These are phyloP conservation scores for Apostichopus leukothele DNA, from an alignment of 53 echinoderm and acorn worm genomes.

Conservation along the genomic window DNA sequence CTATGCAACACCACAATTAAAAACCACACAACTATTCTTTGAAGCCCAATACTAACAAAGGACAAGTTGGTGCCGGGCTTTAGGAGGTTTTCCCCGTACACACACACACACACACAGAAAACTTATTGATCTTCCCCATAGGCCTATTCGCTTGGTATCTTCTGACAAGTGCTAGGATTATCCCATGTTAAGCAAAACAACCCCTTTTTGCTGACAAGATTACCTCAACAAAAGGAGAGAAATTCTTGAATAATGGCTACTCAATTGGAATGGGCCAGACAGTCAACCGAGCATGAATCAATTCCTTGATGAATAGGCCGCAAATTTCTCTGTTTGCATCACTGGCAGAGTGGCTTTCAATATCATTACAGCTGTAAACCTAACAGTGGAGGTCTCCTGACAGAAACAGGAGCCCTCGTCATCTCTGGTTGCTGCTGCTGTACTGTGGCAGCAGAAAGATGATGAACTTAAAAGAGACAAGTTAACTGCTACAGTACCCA, in stretches of 20 bases:
- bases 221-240: background rate
- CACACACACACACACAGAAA: background rate
- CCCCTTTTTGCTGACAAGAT: background rate
- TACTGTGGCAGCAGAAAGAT: too few species aligned
- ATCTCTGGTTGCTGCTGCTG: too few species aligned
- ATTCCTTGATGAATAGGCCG: background rate
- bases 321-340: background rate
- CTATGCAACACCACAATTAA: background rate
- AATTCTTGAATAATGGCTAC: background rate
- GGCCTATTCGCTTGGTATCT: background rate
- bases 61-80: background rate
- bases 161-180: background rate
- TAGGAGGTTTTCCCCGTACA: background rate
- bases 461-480: too few species aligned
- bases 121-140: background rate
- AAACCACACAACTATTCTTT: background rate
- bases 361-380: background rate
- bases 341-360: background rate
- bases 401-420: background rate
- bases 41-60: background rate
- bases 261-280: slow-evolving; percentile 3
- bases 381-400: background rate
- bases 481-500: too few species aligned
- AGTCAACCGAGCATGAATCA: background rate
- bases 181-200: background rate